A percentile compares a stretch with the other conserved stretches of the same genome.
phyloP scores from a whole-genome alignment of 2,797 vertebrate genomes.

The Anguilla obscura region DNA sequence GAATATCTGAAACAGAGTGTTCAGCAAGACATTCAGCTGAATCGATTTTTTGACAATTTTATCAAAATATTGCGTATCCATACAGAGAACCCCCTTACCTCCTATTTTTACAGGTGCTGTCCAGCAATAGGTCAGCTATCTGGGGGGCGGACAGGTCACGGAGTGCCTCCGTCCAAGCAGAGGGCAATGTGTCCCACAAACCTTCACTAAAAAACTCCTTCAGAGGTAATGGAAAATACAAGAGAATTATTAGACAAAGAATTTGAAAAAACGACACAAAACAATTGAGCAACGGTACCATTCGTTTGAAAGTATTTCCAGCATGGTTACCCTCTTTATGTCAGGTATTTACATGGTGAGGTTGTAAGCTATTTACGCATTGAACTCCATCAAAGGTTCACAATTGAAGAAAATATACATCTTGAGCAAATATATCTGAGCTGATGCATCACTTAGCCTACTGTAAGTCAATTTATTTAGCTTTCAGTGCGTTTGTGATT shows the following conservation, averaged over 20 bases:
- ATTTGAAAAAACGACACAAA: not conserved
- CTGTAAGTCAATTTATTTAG: not conserved
- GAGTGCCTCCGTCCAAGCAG: constrained; percentile 75
- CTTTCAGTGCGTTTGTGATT: not conserved
- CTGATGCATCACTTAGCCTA: not conserved
- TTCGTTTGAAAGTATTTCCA: not conserved
- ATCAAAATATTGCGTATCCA: not conserved
- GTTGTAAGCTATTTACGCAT: not conserved
- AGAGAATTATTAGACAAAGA: constrained; percentile 8
- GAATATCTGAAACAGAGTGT: constrained; percentile 69
- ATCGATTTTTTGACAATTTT: not conserved
- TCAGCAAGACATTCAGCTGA: not conserved
- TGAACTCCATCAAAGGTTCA: not conserved
- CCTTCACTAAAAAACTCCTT: constrained; percentile 90
- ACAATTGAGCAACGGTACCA: not conserved
- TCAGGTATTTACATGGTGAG: not conserved
- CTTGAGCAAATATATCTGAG: not conserved
- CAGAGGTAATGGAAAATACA: not conserved
- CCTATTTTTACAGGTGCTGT: constrained; percentile 55
- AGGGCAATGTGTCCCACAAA: constrained; percentile 80
- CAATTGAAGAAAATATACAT: not conserved
- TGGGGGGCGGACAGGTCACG: constrained; percentile 72
- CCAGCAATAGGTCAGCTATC: constrained; percentile 78
- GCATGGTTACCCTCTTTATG: not conserved
- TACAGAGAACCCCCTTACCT: constrained; percentile 54